A percentile compares a stretch with the other conserved stretches of the same genome.
Evolutionary conservation across 2,113 vertebrate species (phyloP).

Genomic region (Cynoglossus semilaevis): DNA sequence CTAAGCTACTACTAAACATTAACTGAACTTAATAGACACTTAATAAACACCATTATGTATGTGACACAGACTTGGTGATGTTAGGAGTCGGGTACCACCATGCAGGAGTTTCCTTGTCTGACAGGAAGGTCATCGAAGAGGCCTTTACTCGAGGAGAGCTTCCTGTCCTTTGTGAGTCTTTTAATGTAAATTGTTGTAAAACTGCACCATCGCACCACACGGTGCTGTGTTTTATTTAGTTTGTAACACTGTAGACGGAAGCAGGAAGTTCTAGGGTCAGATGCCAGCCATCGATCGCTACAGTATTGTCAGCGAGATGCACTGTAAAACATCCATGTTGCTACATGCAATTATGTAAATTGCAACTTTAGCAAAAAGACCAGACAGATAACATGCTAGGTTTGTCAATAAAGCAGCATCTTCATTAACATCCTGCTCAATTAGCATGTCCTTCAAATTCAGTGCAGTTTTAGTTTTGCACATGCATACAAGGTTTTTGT

Average conservation of each 20-base stretch:
- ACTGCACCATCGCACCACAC: background rate
- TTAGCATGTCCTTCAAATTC: too few relatives aligned
- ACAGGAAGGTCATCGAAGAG: conserved; percentile 89
- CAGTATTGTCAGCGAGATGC: too few relatives aligned
- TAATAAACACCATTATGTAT: conserved; percentile 14
- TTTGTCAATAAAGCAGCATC: too few relatives aligned
- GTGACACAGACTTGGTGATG: conserved; percentile 81
- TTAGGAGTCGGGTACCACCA: conserved; percentile 93
- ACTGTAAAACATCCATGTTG: too few relatives aligned
- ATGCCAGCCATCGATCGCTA: conserved; percentile 2
- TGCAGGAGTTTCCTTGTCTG: conserved; percentile 88
- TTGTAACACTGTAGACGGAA: background rate
- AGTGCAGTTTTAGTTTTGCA: too few relatives aligned
- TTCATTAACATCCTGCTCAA: too few relatives aligned
- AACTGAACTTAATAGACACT: too few relatives aligned
- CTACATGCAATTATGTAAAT: too few relatives aligned
- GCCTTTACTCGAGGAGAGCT: conserved; percentile 87
- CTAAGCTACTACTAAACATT: too few relatives aligned
- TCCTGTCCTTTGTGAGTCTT: conserved; percentile 91
- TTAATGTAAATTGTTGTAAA: background rate
- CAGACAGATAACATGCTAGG: too few relatives aligned
- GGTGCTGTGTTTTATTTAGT: conserved; percentile 1
- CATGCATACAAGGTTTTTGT: too few relatives aligned
- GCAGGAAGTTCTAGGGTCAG: conserved; percentile 16
- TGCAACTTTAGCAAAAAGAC: too few relatives aligned